Evolutionary conservation across 64 coral and sea anemone species (phyloP), one percentile per base, ranked within the genome.

Genomic region (Hydrozoanthus tunicans): DNA sequence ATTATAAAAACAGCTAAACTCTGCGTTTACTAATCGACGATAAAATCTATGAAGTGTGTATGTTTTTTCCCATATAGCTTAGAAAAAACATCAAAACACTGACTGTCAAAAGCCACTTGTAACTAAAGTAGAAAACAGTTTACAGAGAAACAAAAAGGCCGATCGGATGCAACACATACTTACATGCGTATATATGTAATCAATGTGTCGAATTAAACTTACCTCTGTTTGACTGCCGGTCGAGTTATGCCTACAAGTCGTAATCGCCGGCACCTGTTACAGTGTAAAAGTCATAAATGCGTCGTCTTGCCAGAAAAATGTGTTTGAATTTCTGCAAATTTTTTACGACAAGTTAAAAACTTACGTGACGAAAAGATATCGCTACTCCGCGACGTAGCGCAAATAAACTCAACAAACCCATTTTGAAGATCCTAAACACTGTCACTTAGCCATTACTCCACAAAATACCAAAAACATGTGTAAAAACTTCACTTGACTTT

Each of bases 331-430:
- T 3, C 10, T 75, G 3, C 53, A 2, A 13, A 24, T 13, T n/a
- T 77, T 77, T 7, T 57, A 53, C 11, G 58, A 10, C 5, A 70
- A 54, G 6, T 7, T 25, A 6, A 64, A n/a, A 58, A 92, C 91
- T 77, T 78, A 93, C 91, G 7, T 60, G 59, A 6, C 63, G 74
- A 78, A 86, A 93, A 86, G 62, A 51, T 8, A 62, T 12, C 12
- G n/a, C 43, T 6, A 93, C 23, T 88, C 91, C 91, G 9, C 91
- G 71, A 23, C 82, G 82, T 26, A 65, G 58, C 70, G 81, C 43
- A 26, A 88, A n/a, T n/a, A 93, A 93, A 73, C 51, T 27, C 59
- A 17, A 51, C 64, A 86, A 58, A 77, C 82, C 81, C 91, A 93
- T 93, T 14, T 78, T 77, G 10, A 5, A 68, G 14, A 26, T 8